Percentiles rank a stretch among this genome's conserved stretches.
These are phyloP conservation scores for Hippocampus guttulatus DNA, from an alignment of 2,113 vertebrate species.

Conservation along the genomic window DNA sequence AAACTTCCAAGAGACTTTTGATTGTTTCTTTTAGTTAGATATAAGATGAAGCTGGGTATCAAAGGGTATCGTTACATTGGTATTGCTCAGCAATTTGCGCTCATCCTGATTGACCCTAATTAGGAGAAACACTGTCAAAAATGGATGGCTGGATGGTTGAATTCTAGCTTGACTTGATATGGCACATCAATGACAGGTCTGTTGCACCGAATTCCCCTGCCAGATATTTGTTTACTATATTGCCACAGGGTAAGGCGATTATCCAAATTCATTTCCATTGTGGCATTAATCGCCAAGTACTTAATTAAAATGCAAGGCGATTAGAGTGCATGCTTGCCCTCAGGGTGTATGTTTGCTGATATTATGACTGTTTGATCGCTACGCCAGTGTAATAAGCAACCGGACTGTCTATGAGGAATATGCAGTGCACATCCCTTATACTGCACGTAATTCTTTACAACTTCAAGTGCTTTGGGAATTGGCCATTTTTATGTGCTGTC, in stretches of 20 bases:
- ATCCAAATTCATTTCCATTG: conserved; percentile 63
- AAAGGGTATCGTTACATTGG: no score
- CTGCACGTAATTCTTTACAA: conserved; percentile 28
- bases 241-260: conserved; percentile 62
- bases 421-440: conserved; percentile 30
- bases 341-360: conserved; percentile 57
- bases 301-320: conserved; percentile 70
- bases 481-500: conserved; percentile 37
- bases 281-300: conserved; percentile 70
- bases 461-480: conserved; percentile 38
- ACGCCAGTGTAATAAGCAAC: conserved; percentile 41
- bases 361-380: conserved; percentile 61
- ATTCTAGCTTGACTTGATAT: conserved; percentile 23
- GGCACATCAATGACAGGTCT: conserved; percentile 36
- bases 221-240: conserved; percentile 68
- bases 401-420: conserved; percentile 29
- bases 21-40: no score
- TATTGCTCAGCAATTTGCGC: no score
- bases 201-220: conserved; percentile 48
- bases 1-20: no score
- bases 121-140: background rate
- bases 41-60: no score
- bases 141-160: conserved; percentile 25
- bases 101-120: background rate
- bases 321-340: conserved; percentile 39